A percentile compares a stretch with the other conserved stretches of the same genome.
These are phyloP conservation scores for Orchesella cincta DNA, from an alignment of 1,140 invertebrate species.

Conservation along the genomic window DNA sequence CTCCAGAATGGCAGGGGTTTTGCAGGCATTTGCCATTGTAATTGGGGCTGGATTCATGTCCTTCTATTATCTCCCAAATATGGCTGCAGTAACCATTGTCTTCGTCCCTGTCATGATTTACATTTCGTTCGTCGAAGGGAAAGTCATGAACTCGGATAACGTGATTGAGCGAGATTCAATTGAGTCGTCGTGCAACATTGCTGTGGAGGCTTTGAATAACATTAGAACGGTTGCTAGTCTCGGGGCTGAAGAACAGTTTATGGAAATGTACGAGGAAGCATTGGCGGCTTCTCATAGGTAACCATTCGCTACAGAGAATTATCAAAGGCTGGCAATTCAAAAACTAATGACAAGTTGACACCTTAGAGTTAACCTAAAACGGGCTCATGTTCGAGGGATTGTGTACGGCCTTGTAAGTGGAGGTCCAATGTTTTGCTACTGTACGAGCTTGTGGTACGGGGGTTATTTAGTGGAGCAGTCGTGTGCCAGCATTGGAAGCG, in stretches of 20 bases:
- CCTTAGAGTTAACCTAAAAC: constrained; percentile 39
- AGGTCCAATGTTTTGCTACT: constrained; percentile 62
- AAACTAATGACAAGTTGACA: too few species aligned
- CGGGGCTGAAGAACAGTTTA: constrained; percentile 58
- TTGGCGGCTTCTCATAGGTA: constrained; percentile 50
- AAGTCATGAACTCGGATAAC: constrained; percentile 52
- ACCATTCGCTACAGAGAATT: neutral
- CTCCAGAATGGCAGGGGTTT: constrained; percentile 68
- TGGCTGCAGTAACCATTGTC: constrained; percentile 68
- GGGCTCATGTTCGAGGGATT: constrained; percentile 57
- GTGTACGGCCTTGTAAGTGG: constrained; percentile 59
- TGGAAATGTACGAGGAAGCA: constrained; percentile 52
- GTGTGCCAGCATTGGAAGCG: constrained; percentile 55
- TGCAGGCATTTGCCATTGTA: constrained; percentile 69
- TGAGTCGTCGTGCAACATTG: constrained; percentile 53
- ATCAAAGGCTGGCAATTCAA: too few species aligned
- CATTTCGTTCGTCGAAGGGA: constrained; percentile 46
- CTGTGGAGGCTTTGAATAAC: constrained; percentile 61
- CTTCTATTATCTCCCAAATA: constrained; percentile 71
- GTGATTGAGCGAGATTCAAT: constrained; percentile 53
- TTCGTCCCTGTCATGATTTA: constrained; percentile 63
- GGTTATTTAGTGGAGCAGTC: constrained; percentile 58
- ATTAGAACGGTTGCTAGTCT: constrained; percentile 63
- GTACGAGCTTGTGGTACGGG: constrained; percentile 61
- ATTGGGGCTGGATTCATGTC: constrained; percentile 64